Base-by-base conservation (phyloP, 2,797 vertebrate species). In the Rhincodon typus region DNA sequence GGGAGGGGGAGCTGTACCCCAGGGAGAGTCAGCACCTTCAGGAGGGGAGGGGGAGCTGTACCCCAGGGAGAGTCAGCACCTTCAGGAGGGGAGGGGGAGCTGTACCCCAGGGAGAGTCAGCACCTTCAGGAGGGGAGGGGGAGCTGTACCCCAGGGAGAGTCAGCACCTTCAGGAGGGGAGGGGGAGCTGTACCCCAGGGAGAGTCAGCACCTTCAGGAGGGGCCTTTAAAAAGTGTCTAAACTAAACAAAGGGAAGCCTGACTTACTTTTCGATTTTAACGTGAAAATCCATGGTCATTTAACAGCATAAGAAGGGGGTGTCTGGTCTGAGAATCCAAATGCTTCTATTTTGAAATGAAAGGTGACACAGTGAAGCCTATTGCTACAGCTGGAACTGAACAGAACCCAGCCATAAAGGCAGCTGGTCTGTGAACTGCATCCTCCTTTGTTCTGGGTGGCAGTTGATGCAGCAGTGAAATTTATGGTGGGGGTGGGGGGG, bases 281-380 rank as follows among this genome's bases (percentile, higher is more conserved):
- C 23, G n/a, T 27, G 27, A 72, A 50, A 94, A 53, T 50, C 38
- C n/a, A 30, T 53, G 38, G 46, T 74, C 34, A 42, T 19, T 72
- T 25, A 53, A 30, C 42, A 74, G 23, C 94, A 94, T 57, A 67
- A 53, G 46, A 72, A 34, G 25, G 38, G 90, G 34, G n/a, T n/a
- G 21, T n/a, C 19, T 38, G n/a, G 19, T 23, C 62, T 62, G 62
- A 38, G 34, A 67, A 13, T 38, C 66, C 17, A 25, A 27, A 34
- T 8, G 94, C 94, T 77, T 53, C 42, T 95, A 95, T 95, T 95
- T 95, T 95, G 94, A 95, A 95, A 34, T 72, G 94, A 42, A 23
- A 34, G 17, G 0, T 77, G 27, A 95, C 13, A 74, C 62, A 94
- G 13, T 94, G 69, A 94, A 74, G 25, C 94, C 15, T 53, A 46